Percentiles rank a stretch among this genome's conserved stretches.
These are phyloP conservation scores for Xanthorhoe designata DNA, from an alignment of 2,888 invertebrate genomes.

Conservation along the genomic window DNA sequence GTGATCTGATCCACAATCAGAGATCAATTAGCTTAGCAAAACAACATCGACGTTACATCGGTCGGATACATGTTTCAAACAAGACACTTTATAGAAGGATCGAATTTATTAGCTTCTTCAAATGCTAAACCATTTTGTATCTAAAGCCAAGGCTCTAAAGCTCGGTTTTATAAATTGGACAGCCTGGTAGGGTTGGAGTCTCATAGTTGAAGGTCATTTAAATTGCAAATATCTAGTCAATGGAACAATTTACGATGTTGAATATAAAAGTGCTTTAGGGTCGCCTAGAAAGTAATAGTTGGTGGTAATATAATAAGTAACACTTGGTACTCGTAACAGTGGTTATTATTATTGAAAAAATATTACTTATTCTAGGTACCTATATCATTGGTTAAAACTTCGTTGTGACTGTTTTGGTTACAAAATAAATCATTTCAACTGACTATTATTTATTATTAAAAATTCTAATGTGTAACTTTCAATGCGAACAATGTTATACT, in stretches of 20 bases:
- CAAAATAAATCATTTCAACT: too few relatives aligned
- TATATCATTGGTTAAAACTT: too few relatives aligned
- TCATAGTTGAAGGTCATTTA: conserved; percentile 1
- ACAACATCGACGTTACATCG: conserved; percentile 1
- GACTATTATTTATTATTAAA: too few relatives aligned
- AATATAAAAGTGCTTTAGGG: background rate
- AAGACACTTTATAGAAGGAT: background rate
- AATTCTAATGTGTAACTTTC: too few relatives aligned
- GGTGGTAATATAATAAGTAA: background rate
- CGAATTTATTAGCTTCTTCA: background rate
- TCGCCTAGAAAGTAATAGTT: background rate
- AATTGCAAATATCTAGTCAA: background rate
- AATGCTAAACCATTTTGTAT: background rate
- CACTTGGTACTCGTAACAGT: background rate
- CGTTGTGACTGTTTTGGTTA: too few relatives aligned
- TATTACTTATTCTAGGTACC: too few relatives aligned
- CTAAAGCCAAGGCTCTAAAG: background rate
- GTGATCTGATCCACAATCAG: background rate
- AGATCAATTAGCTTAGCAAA: background rate
- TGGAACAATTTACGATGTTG: background rate
- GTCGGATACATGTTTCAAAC: conserved; percentile 1
- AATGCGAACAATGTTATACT: too few relatives aligned
- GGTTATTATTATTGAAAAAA: too few relatives aligned
- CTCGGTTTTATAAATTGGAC: background rate
- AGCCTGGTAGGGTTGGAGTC: background rate